Conservation (phyloP, 2,888 invertebrate genomes). For the Drepanosiphum platanoidis region DNA sequence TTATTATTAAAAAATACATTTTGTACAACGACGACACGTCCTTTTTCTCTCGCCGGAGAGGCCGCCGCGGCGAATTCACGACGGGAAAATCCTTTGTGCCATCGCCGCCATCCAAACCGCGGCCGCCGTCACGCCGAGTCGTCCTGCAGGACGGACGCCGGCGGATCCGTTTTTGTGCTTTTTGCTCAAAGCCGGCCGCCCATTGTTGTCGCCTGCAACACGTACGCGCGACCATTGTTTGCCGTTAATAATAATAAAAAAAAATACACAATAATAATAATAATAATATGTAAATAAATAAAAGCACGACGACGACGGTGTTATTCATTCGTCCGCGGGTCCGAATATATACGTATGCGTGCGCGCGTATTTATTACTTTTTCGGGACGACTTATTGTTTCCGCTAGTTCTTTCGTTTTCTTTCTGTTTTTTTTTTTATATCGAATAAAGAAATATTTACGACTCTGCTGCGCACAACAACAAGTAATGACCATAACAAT, state of each 20-base stretch:
- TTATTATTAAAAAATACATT: background rate
- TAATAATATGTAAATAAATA: background rate
- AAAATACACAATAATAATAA: background rate
- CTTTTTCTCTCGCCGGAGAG: background rate
- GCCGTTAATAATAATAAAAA: slow-evolving; percentile 10
- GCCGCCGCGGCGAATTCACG: slow-evolving; percentile 14
- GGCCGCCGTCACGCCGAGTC: background rate
- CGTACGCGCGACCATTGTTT: slow-evolving; percentile 17
- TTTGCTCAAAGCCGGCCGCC: slow-evolving; percentile 37
- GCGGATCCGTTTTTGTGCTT: slow-evolving; percentile 52
- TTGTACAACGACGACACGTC: slow-evolving; percentile 1
- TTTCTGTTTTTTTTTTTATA: no score
- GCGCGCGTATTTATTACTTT: no score
- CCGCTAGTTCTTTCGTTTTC: no score
- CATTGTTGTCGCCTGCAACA: slow-evolving; percentile 56
- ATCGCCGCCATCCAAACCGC: slow-evolving; percentile 32
- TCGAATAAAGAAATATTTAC: no score
- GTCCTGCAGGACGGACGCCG: slow-evolving; percentile 20
- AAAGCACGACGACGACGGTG: background rate
- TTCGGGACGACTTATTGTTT: no score
- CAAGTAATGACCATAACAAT: no score
- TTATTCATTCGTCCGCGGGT: background rate
- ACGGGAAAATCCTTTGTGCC: slow-evolving; percentile 38
- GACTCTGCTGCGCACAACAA: no score
- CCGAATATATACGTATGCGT: no score